Evolutionary conservation across 2,888 invertebrate genomes (phyloP).

Genomic region (Gerris lacustris): DNA sequence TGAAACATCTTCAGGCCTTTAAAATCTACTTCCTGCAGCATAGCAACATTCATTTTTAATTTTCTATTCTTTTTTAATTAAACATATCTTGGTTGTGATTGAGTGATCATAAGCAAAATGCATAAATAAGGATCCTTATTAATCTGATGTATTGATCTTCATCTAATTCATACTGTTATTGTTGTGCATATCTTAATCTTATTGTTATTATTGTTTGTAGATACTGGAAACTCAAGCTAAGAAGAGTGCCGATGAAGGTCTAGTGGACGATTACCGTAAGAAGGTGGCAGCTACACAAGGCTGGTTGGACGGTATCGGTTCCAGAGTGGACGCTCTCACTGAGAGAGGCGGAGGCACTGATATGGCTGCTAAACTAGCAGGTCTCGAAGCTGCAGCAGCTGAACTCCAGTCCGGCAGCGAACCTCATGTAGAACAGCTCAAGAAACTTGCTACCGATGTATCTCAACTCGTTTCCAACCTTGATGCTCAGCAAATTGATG

Average conservation of each 20-base stretch:
- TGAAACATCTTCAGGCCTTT: no score
- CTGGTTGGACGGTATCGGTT: constrained; percentile 69
- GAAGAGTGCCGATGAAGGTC: constrained; percentile 60
- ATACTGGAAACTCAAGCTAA: constrained; percentile 58
- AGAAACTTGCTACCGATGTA: constrained; percentile 55
- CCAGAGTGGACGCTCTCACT: constrained; percentile 60
- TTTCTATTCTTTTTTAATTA: no score
- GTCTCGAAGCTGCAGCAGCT: constrained; percentile 14
- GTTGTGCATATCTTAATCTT: no score
- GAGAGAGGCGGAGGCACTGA: constrained; percentile 74
- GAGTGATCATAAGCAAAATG: no score
- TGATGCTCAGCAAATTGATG: constrained; percentile 81
- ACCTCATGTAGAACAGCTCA: constrained; percentile 41
- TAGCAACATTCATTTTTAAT: no score
- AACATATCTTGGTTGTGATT: no score
- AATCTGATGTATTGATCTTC: no score
- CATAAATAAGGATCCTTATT: no score
- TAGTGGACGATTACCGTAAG: constrained; percentile 66
- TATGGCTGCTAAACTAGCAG: constrained; percentile 43
- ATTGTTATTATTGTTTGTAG: constrained; percentile 32
- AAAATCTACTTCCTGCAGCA: no score
- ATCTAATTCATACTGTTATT: no score
- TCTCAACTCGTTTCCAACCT: constrained; percentile 71
- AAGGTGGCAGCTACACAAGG: constrained; percentile 61
- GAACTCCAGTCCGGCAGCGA: constrained; percentile 33